Evolutionary conservation across 2,113 vertebrate genomes (phyloP), one percentile per base, ranked within the genome.

Genomic region (Zeus faber): DNA sequence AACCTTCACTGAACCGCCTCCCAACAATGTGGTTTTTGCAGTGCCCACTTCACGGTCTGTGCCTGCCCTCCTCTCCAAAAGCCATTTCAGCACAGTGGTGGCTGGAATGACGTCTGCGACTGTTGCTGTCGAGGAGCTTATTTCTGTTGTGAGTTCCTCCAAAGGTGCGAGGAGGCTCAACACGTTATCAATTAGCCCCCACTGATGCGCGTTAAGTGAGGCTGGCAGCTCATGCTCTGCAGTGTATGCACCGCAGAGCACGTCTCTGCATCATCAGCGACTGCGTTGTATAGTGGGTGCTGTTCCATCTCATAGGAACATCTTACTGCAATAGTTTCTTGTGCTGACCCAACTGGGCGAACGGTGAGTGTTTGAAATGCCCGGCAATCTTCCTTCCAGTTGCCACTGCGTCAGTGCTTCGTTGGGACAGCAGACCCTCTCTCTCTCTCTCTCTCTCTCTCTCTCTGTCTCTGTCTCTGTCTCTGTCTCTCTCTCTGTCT

Each of bases 61-160:
- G 33, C 14, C 33, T 35, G 33, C 33, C 14, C 33, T 9, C 14
- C 33, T 35, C 33, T 13, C n/a, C n/a, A n/a, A n/a, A n/a, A n/a
- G 6, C 7, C n/a, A 10, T 46, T 54, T 53, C 5, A 62, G 27
- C 9, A 17, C 44, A 11, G 16, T 25, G 23, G 29, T 40, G 31
- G 31, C 26, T 18, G 50, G 50, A 47, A 47, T 63, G 43, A 48
- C 43, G 0, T 62, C 50, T 27, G 41, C 16, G 3, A 23, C 60
- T 9, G 22, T 53, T 25, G 50, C 20, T 14, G 14, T 35, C 6
- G 49, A 51, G 25, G 49, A 17, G 17, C 3, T 33, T 16, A 51
- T 51, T 51, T 51, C 49, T 33, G 33, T 51, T 4, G 49, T 35
- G 27, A 51, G 49, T 33, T 51, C 49, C 27, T 51, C 49, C 33